Evolutionary conservation across 2,888 invertebrate species (phyloP).

Genomic region (Theodoxus fluviatilis): DNA sequence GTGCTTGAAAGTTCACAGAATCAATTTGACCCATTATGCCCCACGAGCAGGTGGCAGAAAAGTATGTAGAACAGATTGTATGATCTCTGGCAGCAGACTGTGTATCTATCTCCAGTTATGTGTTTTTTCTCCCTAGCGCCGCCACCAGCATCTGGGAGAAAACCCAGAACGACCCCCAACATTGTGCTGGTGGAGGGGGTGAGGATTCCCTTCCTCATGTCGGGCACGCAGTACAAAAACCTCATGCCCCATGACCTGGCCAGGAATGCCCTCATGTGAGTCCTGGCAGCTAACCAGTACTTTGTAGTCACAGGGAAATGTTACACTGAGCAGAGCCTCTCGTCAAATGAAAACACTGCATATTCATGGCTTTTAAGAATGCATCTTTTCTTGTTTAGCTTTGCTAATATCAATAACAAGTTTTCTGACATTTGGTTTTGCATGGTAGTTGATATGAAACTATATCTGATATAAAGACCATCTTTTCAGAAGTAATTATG

Average conservation of each 20-base stretch:
- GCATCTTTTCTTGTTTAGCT: not conserved
- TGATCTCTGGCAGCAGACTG: not conserved
- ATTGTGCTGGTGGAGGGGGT: conserved; percentile 96
- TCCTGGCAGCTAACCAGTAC: conserved; percentile 24
- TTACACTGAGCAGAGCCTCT: no score
- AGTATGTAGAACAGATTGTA: not conserved
- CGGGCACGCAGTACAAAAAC: conserved; percentile 91
- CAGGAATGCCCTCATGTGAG: conserved; percentile 77
- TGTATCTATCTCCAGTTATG: not conserved
- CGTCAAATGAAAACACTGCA: no score
- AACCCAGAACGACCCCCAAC: no score
- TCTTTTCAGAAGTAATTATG: no score
- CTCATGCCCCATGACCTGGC: conserved; percentile 97
- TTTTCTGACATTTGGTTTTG: not conserved
- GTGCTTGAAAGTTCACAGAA: no score
- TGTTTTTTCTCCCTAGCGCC: conserved; percentile 32
- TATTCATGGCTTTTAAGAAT: no score
- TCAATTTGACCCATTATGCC: no score
- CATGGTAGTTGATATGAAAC: no score
- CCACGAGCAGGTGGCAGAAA: no score
- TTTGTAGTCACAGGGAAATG: no score
- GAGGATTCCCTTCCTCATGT: conserved; percentile 91
- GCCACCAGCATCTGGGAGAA: conserved; percentile 45
- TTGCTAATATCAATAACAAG: not conserved
- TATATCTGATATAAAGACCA: no score